phyloP scores from a whole-genome alignment of 2,797 vertebrate species.

The Tapirus indicus region DNA sequence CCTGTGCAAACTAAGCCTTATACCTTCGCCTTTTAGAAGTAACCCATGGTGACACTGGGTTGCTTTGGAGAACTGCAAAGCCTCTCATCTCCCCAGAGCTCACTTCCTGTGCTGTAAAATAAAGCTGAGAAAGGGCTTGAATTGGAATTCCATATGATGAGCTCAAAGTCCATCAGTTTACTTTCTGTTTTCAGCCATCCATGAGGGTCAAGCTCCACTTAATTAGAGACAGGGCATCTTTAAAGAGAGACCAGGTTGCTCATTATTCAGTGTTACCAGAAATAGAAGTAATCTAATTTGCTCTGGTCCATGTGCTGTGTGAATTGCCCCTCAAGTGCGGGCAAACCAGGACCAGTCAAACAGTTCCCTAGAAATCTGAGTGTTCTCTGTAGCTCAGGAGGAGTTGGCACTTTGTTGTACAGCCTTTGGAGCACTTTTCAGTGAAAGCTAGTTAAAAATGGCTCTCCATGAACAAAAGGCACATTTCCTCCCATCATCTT shows the following conservation, averaged over 20 bases:
- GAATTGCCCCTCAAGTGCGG: not conserved
- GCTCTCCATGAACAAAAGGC: not conserved
- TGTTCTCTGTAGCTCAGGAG: not conserved
- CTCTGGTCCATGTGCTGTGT: not conserved
- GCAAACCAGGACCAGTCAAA: constrained; percentile 11
- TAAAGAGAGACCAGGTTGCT: constrained; percentile 9
- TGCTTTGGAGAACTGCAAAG: constrained; percentile 54
- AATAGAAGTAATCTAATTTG: constrained; percentile 60
- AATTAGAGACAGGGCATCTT: not conserved
- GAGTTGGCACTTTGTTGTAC: not conserved
- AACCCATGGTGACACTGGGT: not conserved
- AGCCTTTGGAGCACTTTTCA: not conserved
- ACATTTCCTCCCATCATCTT: not conserved
- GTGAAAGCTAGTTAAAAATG: not conserved
- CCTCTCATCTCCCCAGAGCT: constrained; percentile 47
- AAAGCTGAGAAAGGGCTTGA: constrained; percentile 26
- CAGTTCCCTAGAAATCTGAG: not conserved
- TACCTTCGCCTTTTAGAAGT: constrained; percentile 57
- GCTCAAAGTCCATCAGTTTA: not conserved
- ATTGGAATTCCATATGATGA: not conserved
- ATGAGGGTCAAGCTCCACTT: not conserved
- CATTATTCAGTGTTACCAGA: not conserved
- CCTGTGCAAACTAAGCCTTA: constrained; percentile 35
- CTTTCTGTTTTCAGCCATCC: constrained; percentile 20
- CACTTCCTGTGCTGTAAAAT: not conserved